These are phyloP conservation scores for Nylanderia fulva DNA, from an alignment of 1,140 invertebrate genomes.

Conservation along the genomic window DNA sequence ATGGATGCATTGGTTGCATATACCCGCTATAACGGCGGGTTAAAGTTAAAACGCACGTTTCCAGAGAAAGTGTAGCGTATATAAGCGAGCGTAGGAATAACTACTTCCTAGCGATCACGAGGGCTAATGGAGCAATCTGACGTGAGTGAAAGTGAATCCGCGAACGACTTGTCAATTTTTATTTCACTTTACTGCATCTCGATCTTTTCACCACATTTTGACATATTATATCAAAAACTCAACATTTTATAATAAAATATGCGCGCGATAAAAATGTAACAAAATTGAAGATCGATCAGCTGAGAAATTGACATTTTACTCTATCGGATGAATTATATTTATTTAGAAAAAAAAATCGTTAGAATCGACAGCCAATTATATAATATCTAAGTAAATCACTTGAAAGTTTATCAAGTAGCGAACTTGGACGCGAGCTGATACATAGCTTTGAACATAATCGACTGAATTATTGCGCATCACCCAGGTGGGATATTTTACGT, in stretches of 20 bases:
- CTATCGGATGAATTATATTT: not conserved
- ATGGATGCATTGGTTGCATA: conserved; percentile 26
- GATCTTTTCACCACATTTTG: not conserved
- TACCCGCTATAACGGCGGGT: not conserved
- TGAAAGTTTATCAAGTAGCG: not conserved
- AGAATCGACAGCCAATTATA: not conserved
- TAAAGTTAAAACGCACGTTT: conserved; percentile 22
- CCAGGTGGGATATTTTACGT: not conserved
- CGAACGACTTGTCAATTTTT: conserved; percentile 16
- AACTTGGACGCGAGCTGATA: not conserved
- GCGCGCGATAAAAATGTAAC: not conserved
- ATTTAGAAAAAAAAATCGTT: not conserved
- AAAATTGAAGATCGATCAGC: not conserved
- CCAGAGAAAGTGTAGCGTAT: conserved; percentile 11
- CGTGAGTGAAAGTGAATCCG: conserved; percentile 19
- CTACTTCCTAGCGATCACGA: conserved; percentile 5
- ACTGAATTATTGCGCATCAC: not conserved
- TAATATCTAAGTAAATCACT: not conserved
- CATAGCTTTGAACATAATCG: not conserved
- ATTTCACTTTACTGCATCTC: not conserved
- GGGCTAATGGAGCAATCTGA: conserved; percentile 7
- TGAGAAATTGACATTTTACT: not conserved
- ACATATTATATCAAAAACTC: not conserved
- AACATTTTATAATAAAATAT: not conserved
- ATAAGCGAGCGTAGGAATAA: conserved; percentile 15